These are phyloP conservation scores for Silurus aristotelis DNA, from an alignment of 2,797 vertebrate species.

Conservation along the genomic window DNA sequence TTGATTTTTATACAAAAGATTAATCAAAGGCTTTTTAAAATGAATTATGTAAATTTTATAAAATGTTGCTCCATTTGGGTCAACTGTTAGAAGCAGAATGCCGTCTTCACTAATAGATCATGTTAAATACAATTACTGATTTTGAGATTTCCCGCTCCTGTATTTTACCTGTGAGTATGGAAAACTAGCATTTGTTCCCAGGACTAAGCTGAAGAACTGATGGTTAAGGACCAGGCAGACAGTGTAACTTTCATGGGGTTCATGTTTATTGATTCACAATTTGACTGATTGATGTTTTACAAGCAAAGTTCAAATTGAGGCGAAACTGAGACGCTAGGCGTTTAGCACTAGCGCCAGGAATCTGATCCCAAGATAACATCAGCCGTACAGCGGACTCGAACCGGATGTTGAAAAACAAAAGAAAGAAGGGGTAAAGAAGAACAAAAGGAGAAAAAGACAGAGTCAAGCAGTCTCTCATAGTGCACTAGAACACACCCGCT, in stretches of 20 bases:
- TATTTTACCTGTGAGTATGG: neutral
- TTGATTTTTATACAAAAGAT: no score
- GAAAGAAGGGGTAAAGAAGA: conserved; percentile 42
- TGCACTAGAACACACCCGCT: conserved; percentile 65
- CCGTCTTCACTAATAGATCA: neutral
- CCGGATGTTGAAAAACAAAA: conserved; percentile 33
- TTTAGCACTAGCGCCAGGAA: conserved; percentile 61
- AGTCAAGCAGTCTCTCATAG: conserved; percentile 68
- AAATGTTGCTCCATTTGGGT: no score
- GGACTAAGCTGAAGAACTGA: neutral
- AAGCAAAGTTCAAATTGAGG: conserved; percentile 68
- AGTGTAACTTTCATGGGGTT: conserved; percentile 66
- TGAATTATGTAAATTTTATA: no score
- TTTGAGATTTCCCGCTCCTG: neutral
- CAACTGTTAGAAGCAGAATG: neutral
- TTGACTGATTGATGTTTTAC: conserved; percentile 68
- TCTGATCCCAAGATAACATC: conserved; percentile 78
- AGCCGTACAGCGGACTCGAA: conserved; percentile 64
- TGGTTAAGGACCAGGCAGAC: neutral
- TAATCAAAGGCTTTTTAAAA: no score
- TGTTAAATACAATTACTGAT: neutral
- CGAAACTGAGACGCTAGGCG: conserved; percentile 66
- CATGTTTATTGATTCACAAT: conserved; percentile 73
- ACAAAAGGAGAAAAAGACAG: conserved; percentile 56
- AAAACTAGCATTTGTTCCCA: neutral